Evolutionary conservation across 1,140 invertebrate genomes (phyloP), one percentile per base, ranked within the genome.

Genomic region (Drosophila carrolli): DNA sequence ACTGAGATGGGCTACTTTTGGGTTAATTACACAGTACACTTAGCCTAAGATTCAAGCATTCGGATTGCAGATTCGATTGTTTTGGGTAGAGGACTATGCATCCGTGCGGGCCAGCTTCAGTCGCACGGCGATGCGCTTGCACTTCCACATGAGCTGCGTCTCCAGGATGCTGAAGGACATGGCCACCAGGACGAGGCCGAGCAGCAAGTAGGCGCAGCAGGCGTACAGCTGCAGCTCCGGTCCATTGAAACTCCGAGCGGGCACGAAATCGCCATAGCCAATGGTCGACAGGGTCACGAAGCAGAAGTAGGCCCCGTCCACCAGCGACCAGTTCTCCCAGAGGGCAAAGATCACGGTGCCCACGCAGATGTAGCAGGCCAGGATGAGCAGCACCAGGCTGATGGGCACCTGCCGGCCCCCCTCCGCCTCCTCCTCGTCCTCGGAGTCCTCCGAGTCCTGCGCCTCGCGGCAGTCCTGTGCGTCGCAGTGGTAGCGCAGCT

Each of bases 91-190:
- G 23, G 27, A 40, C 16, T 65, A 91, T 80, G 80, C 91, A 76
- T 92, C 78, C 41, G 76, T 74, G 62, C 75, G 79, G 54, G 90
- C 65, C 63, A 92, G 72, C 90, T 92, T 92, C 83, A 92, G 85
- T 91, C 91, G 82, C 44, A 92, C 90, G 9, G 95, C 96, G 75
- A 96, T 92, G 54, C 95, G 94, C 84, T 94, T 94, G 93, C 96
- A 96, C 81, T 96, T 95, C 70, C 95, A 93, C 41, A 97, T 95
- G 1, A 98, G 95, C 92, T 98, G 97, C 70, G 98, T 97, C 92
- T 98, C 97, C 63, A 98, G 95, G 35, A 98, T 94, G 91, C 96
- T 97, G 88, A 98, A 98, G 56, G 97, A 97, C 97, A 98, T 98
- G 1, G 97, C 97, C 75, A 98, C 95, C 35, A 98, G 93, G 11